phyloP scores from a whole-genome alignment of 2,797 vertebrate species.

The Ataeniobius toweri region DNA sequence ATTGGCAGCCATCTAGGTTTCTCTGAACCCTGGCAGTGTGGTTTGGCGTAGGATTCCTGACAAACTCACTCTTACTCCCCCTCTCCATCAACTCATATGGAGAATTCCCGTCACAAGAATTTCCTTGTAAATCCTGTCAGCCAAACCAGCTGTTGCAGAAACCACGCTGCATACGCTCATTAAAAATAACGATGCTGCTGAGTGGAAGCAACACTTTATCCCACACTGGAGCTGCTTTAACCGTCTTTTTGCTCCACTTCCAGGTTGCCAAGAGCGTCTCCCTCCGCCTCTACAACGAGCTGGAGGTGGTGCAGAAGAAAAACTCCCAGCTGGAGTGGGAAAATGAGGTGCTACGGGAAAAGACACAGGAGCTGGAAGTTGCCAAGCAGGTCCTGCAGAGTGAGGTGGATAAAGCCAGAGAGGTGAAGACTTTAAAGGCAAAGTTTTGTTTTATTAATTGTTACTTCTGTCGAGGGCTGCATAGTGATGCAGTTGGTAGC shows the following conservation, averaged over 20 bases:
- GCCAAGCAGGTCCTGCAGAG: conserved; percentile 93
- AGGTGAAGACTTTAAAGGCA: conserved; percentile 76
- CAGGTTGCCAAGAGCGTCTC: conserved; percentile 97
- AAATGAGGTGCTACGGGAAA: conserved; percentile 89
- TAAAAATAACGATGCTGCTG: conserved; percentile 9
- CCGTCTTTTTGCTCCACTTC: conserved; percentile 15
- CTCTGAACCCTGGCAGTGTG: conserved; percentile 19
- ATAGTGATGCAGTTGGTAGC: no score
- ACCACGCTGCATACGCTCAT: conserved; percentile 2
- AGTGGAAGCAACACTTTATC: not conserved
- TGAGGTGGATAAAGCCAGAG: conserved; percentile 90
- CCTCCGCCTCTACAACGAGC: conserved; percentile 90
- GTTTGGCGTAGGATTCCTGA: conserved; percentile 47
- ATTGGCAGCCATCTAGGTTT: conserved; percentile 34
- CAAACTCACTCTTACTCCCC: conserved; percentile 29
- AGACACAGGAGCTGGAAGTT: conserved; percentile 90
- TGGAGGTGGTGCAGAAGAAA: conserved; percentile 91
- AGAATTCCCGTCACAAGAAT: conserved; percentile 57
- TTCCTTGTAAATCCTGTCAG: conserved; percentile 49
- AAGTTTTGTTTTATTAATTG: no score
- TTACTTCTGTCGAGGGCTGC: no score
- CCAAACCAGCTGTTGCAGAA: conserved; percentile 31
- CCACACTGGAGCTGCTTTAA: conserved; percentile 7
- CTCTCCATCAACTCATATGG: conserved; percentile 26
- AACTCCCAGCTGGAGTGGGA: conserved; percentile 90